Evolutionary conservation across 2,888 invertebrate species (phyloP).

Genomic region (Terebella lapidaria): DNA sequence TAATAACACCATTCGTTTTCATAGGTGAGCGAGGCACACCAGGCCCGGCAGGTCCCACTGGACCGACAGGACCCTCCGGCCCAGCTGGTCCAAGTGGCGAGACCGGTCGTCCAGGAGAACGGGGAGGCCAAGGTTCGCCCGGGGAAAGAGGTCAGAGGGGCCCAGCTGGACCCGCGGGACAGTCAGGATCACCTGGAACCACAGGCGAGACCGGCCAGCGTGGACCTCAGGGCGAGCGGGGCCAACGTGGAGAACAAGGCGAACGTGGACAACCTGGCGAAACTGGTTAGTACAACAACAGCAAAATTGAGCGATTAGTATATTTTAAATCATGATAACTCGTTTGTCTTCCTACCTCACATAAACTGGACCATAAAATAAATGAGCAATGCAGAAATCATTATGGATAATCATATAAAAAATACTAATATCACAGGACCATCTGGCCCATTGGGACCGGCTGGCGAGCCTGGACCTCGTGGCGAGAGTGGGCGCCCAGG

Average conservation of each 20-base stretch:
- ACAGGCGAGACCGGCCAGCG: neutral
- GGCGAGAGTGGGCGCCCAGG: slow-evolving; percentile 7
- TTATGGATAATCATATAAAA: no score
- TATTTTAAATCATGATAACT: no score
- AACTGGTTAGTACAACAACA: neutral
- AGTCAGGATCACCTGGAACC: neutral
- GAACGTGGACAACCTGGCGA: neutral
- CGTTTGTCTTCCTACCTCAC: no score
- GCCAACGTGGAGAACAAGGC: neutral
- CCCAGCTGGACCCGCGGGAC: slow-evolving; percentile 14
- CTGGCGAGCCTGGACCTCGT: neutral
- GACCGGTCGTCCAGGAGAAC: neutral
- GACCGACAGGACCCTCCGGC: slow-evolving; percentile 12
- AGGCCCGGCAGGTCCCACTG: slow-evolving; percentile 1
- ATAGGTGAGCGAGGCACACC: slow-evolving; percentile 9
- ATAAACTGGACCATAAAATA: no score
- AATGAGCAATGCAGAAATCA: no score
- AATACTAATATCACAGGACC: neutral
- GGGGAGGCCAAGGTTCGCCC: slow-evolving; percentile 14
- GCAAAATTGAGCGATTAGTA: neutral
- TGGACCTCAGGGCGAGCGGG: neutral
- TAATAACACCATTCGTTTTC: slow-evolving; percentile 3
- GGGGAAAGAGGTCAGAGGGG: slow-evolving; percentile 20
- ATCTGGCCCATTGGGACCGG: neutral
- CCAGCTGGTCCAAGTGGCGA: slow-evolving; percentile 7